Base-by-base conservation (phyloP, 2,113 vertebrate species). In the Amphiprion ocellaris region DNA sequence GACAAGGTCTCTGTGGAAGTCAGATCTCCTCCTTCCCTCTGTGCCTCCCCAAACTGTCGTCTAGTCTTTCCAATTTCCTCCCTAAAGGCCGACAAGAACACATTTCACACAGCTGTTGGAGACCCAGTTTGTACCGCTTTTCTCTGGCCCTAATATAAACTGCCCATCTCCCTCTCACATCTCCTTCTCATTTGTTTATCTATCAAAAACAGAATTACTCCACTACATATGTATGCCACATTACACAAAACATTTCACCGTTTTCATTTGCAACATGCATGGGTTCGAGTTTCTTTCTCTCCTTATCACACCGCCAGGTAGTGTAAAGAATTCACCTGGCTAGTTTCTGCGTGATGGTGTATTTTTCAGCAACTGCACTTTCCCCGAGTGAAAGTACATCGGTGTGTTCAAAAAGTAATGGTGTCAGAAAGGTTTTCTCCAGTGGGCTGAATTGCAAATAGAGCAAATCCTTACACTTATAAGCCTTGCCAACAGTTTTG, bases 1-100 rank as follows among this genome's bases (percentile, higher is more conserved):
- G 92, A 89, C 87, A 74, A 86, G 88, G 83, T 92, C 91, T 92
- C 91, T 62, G 84, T 75, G 93, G 91, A 93, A 87, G 86, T 81
- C 89, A 81, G 75, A 92, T 87, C 87, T 87, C 77, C 83, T 82
- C 74, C 65, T 75, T 77, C 85, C 89, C 82, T 85, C 87, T 72
- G 86, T 39, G 84, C 68, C 88, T 89, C 83, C 82, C 77, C 65
- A 69, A 88, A 94, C 90, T 90, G 90, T 83, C 69, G 53, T 74
- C 89, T 74, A 52, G 79, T 74, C 83, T 86, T 83, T 89, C 87
- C 89, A 90, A 71, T 90, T 91, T 87, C 74, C 81, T 92, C 88
- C 90, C 91, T 65, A 73, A 90, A 92, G 89, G 83, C 84, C 76
- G 66, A 88, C 82, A 60, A 76, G 82, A 90, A 85, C 82, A 86